phyloP scores from a whole-genome alignment of 2,888 invertebrate genomes.

The Microctonus aethiopoides region DNA sequence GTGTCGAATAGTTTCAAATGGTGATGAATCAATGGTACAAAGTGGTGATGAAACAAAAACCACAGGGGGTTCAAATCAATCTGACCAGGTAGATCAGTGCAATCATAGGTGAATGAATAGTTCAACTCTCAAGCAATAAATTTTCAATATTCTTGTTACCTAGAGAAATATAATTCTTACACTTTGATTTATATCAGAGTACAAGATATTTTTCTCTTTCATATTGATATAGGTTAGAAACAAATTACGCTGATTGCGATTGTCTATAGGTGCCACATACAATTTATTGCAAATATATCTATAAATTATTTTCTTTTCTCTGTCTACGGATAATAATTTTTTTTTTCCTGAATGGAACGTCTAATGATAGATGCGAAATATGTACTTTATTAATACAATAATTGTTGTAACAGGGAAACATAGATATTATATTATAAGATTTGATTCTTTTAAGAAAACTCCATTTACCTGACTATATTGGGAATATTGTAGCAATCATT shows the following conservation, averaged over 20 bases:
- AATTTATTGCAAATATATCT: slow-evolving; percentile 37
- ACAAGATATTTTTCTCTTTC: slow-evolving; percentile 21
- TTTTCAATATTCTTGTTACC: slow-evolving; percentile 9
- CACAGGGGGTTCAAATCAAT: slow-evolving; percentile 48
- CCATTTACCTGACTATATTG: slow-evolving; percentile 36
- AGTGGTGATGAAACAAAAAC: slow-evolving; percentile 51
- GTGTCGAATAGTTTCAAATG: slow-evolving; percentile 61
- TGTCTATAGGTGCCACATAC: slow-evolving; percentile 44
- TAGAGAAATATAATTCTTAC: slow-evolving; percentile 30
- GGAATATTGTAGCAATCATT: slow-evolving; percentile 28
- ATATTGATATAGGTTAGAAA: slow-evolving; percentile 16
- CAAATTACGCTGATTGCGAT: slow-evolving; percentile 41
- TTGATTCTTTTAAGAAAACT: slow-evolving; percentile 35
- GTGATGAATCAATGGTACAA: slow-evolving; percentile 64
- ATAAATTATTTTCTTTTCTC: slow-evolving; percentile 25
- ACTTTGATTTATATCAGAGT: slow-evolving; percentile 29
- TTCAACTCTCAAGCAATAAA: slow-evolving; percentile 3
- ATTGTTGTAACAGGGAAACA: slow-evolving; percentile 28
- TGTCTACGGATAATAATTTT: slow-evolving; percentile 9
- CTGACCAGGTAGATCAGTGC: slow-evolving; percentile 51
- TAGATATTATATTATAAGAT: slow-evolving; percentile 29
- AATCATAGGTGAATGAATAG: slow-evolving; percentile 55
- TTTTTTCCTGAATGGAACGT: background rate
- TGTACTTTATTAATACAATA: slow-evolving; percentile 31
- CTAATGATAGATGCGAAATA: slow-evolving; percentile 11